Base-by-base conservation (phyloP, 2,113 vertebrate genomes). In the Galbula dea region DNA sequence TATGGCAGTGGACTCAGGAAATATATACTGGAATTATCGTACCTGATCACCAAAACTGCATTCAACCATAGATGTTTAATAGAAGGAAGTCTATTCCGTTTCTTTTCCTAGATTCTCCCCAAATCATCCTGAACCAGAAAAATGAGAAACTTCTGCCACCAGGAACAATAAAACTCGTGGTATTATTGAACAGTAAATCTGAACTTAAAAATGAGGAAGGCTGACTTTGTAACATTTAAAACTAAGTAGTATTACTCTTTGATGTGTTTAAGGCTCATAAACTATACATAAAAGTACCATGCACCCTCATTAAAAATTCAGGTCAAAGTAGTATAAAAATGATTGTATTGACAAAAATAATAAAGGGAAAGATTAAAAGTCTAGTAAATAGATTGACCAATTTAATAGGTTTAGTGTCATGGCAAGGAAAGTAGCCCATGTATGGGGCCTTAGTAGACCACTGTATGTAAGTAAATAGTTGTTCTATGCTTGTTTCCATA, bases 401-500 rank as follows among this genome's bases (percentile, higher is more conserved):
- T 30, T 39, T 83, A 67, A 43, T 49, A 21, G 18, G 11, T 46
- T 88, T 41, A 46, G 19, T 61, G 27, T 45, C 43, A 54, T 36
- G 19, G 55, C 3, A 5, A 79, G 72, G 39, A 41, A 67, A 24
- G 2, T 18, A 75, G 68, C 29, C 13, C 26, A 26, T 19, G 11
- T 65, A 66, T 3, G 4, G 86, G 34, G 92, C 45, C 43, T 49
- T 74, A 68, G 41, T 3, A 83, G 84, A 79, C 45, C 30, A 46
- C 80, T 68, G 21, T 45, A 62, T 75, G 49, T 91, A 92, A 84
- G 66, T 89, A 92, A 90, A 94, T 95, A 89, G 85, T 85, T 93
- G 75, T 85, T 95, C 83, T 95, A 52, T 92, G 91, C 43, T 48
- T 49, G 36, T 94, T 92, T 88, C 91, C 93, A 90, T 91, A 91